A percentile compares a stretch with the other conserved stretches of the same genome.
Evolutionary conservation across 2,113 vertebrate species (phyloP).

Genomic region (Ailurus styani): DNA sequence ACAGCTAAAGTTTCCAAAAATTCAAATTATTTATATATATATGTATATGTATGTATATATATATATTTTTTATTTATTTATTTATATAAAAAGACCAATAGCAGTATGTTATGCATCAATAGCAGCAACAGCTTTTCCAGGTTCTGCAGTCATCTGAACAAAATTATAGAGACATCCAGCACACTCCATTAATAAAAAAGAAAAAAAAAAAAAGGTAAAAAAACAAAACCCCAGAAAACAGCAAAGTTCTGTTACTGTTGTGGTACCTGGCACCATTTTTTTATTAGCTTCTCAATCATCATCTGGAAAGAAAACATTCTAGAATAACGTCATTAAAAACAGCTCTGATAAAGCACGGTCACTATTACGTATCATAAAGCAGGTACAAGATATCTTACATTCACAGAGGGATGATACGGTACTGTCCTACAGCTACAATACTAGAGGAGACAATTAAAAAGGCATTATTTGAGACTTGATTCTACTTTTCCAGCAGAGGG

Average conservation of each 20-base stretch:
- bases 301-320: constrained; percentile 81
- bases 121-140: constrained; percentile 85
- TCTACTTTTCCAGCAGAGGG: constrained; percentile 82
- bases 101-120: constrained; percentile 83
- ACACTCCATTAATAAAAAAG: constrained; percentile 67
- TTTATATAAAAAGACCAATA: constrained; percentile 88
- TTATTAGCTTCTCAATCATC: constrained; percentile 82
- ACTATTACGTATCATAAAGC: constrained; percentile 84
- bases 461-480: constrained; percentile 84
- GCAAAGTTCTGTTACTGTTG: constrained; percentile 82
- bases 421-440: constrained; percentile 85
- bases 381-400: constrained; percentile 84
- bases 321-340: constrained; percentile 84
- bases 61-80: constrained; percentile 79
- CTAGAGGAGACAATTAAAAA: constrained; percentile 85
- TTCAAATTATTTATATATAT: constrained; percentile 84
- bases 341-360: constrained; percentile 84
- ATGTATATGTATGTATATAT: constrained; percentile 72
- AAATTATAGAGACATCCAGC: constrained; percentile 82
- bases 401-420: constrained; percentile 85
- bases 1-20: constrained; percentile 86
- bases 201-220: constrained; percentile 24
- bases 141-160: constrained; percentile 84
- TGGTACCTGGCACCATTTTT: constrained; percentile 80
- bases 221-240: constrained; percentile 74